Percentiles rank a stretch among this genome's conserved stretches.
Conservation (phyloP, 35 echinoderm and acorn worm species). For the Eucidaris tribuloides region DNA sequence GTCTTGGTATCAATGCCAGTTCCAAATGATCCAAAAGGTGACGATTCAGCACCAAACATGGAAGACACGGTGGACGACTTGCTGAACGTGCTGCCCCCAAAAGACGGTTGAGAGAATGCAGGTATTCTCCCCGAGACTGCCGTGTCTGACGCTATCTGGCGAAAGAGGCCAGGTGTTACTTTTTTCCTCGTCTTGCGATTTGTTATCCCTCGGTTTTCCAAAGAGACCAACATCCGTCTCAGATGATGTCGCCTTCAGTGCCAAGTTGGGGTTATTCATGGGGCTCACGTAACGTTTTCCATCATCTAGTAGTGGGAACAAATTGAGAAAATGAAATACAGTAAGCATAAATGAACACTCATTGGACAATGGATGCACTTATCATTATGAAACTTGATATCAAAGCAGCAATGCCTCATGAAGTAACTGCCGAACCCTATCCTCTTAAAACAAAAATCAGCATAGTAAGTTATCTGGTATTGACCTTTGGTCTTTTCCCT, state of each 20-base stretch:
- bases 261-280: background rate
- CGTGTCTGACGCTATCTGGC: background rate
- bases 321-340: no score
- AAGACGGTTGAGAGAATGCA: background rate
- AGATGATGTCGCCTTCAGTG: background rate
- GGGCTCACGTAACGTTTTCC: background rate
- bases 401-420: no score
- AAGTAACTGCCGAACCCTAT: no score
- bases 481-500: no score
- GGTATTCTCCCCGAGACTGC: background rate
- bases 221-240: background rate
- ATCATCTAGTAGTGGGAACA: no score
- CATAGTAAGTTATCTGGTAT: no score
- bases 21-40: conserved; percentile 5
- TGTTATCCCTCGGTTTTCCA: background rate
- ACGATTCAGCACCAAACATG: background rate
- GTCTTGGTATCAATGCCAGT: background rate
- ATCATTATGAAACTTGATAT: no score
- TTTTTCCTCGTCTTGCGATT: no score
- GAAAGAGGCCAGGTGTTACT: background rate
- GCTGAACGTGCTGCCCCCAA: background rate
- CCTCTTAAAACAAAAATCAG: no score
- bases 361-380: no score
- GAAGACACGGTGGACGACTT: background rate
- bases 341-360: no score